Evolutionary conservation across 2,113 vertebrate genomes (phyloP).

Genomic region (Asarcornis scutulata): DNA sequence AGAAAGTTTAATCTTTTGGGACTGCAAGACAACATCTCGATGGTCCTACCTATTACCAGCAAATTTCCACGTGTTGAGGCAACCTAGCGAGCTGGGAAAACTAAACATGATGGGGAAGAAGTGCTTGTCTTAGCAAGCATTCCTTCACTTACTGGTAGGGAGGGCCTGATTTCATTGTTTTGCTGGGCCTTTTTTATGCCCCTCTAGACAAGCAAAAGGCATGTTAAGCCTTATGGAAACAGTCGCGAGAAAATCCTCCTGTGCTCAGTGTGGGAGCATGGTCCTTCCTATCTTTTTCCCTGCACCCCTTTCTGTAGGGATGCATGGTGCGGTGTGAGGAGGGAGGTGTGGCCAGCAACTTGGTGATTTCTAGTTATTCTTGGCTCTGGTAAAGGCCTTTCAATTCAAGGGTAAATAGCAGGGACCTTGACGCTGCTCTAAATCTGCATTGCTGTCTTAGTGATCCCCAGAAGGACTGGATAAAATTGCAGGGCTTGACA

Average conservation of each 20-base stretch:
- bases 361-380: conserved; percentile 64
- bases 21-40: not conserved
- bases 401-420: conserved; percentile 46
- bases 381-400: conserved; percentile 56
- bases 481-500: not conserved
- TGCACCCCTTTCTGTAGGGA: not conserved
- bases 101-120: not conserved
- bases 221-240: not conserved
- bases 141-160: not conserved
- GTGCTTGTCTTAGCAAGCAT: not conserved
- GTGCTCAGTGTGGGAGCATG: not conserved
- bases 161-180: not conserved
- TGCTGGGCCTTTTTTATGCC: not conserved
- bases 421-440: not conserved
- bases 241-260: not conserved
- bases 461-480: not conserved
- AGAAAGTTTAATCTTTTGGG: not conserved
- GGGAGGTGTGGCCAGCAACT: conserved; percentile 45
- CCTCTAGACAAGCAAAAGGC: not conserved
- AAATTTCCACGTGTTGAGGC: not conserved
- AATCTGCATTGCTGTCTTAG: not conserved
- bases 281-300: not conserved
- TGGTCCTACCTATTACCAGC: not conserved
- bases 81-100: not conserved
- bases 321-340: not conserved